Percentiles rank a stretch among this genome's conserved stretches.
phyloP scores from a whole-genome alignment of 2,888 invertebrate species.

The Plemyria rubiginata region DNA sequence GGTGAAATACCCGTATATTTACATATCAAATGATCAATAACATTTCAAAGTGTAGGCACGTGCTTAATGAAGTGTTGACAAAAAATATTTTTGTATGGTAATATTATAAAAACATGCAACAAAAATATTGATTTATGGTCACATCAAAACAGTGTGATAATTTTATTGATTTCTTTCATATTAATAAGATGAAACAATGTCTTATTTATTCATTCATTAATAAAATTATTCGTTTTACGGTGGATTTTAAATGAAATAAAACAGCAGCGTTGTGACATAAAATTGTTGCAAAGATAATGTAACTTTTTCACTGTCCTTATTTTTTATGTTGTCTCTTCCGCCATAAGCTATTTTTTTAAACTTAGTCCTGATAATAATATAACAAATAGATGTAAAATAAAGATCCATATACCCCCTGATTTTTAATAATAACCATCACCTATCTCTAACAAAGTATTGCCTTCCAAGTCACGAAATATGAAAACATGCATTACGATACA shows the following conservation, averaged over 20 bases:
- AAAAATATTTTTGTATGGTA: constrained; percentile 23
- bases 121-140: constrained; percentile 29
- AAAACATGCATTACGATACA: no score
- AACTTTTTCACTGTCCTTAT: no score
- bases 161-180: constrained; percentile 14
- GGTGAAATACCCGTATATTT: constrained; percentile 39
- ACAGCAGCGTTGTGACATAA: not conserved
- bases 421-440: no score
- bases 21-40: constrained; percentile 45
- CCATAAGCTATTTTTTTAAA: no score
- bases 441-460: no score
- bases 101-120: constrained; percentile 24
- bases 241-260: not conserved
- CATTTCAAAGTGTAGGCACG: constrained; percentile 39
- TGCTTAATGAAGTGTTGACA: constrained; percentile 41
- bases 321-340: no score
- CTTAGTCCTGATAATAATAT: no score
- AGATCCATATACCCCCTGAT: no score
- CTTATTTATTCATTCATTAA: constrained; percentile 13
- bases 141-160: constrained; percentile 37
- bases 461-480: no score
- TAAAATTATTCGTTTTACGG: not conserved
- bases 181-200: constrained; percentile 12
- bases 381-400: no score
- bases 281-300: no score